These are phyloP conservation scores for Cylindroiulus punctatus DNA, from an alignment of 2,888 invertebrate species.

Conservation along the genomic window DNA sequence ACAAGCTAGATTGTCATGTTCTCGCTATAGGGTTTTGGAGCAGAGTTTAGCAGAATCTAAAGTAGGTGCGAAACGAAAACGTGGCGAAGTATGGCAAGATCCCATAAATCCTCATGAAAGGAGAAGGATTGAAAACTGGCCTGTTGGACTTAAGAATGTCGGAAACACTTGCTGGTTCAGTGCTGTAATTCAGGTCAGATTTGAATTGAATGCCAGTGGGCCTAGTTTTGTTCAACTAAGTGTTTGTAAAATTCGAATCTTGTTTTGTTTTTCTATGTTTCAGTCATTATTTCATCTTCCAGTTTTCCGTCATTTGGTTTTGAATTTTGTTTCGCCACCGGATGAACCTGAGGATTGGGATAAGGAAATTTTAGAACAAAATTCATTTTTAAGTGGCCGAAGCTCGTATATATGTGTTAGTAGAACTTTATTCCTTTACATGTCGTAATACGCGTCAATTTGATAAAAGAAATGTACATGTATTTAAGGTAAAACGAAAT, in stretches of 20 bases:
- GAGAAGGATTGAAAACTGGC: conserved; percentile 63
- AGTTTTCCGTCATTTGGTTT: conserved; percentile 65
- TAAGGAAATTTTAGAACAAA: conserved; percentile 52
- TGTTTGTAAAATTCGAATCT: not conserved
- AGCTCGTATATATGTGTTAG: not conserved
- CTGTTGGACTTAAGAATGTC: conserved; percentile 68
- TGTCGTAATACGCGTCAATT: not conserved
- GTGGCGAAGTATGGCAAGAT: conserved; percentile 66
- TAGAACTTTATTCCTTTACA: not conserved
- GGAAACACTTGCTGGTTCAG: conserved; percentile 70
- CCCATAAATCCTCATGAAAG: conserved; percentile 66
- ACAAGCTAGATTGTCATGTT: not conserved
- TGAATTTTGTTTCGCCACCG: conserved; percentile 63
- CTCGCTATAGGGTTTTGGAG: conserved; percentile 65
- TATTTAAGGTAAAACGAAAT: conserved; percentile 63
- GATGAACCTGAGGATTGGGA: conserved; percentile 58
- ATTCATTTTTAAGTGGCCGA: conserved; percentile 57
- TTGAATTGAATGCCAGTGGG: not conserved
- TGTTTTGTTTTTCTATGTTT: conserved; percentile 59
- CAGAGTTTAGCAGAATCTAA: conserved; percentile 67
- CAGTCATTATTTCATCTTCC: conserved; percentile 67
- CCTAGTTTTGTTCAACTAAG: not conserved
- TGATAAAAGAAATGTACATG: not conserved
- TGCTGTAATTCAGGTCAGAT: conserved; percentile 67
- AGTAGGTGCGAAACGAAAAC: conserved; percentile 65